Conservation (phyloP, 2,888 invertebrate genomes). For the Xestia xanthographa region DNA sequence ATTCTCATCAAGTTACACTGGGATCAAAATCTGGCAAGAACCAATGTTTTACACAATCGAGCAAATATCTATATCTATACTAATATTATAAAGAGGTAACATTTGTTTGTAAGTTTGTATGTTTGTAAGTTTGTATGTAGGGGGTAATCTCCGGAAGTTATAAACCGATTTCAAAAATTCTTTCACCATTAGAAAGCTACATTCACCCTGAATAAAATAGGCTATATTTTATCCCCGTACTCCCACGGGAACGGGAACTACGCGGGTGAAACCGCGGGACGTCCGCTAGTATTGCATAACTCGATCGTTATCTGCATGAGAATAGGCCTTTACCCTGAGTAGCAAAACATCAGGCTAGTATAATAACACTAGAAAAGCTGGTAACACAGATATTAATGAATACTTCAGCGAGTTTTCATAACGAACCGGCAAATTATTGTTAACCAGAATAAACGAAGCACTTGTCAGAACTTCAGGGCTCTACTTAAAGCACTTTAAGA, state of each 20-base stretch:
- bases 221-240: too few relatives aligned
- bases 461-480: slow-evolving; percentile 48
- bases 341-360: not conserved
- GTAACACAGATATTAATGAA: slow-evolving; percentile 16
- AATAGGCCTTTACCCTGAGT: too few relatives aligned
- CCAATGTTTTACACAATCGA: not conserved
- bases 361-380: not conserved
- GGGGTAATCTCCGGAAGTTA: too few relatives aligned
- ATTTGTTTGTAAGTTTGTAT: too few relatives aligned
- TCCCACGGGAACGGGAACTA: too few relatives aligned
- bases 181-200: too few relatives aligned
- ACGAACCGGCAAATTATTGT: slow-evolving; percentile 37
- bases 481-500: slow-evolving; percentile 36
- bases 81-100: too few relatives aligned
- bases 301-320: not conserved
- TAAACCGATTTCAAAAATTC: too few relatives aligned
- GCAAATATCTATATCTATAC: too few relatives aligned
- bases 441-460: slow-evolving; percentile 48
- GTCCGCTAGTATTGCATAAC: not conserved
- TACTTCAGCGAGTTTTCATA: slow-evolving; percentile 24
- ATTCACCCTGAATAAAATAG: too few relatives aligned
- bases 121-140: too few relatives aligned
- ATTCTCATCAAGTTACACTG: not conserved
- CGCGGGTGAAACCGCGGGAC: too few relatives aligned
- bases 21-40: not conserved